phyloP scores from a whole-genome alignment of 2,113 vertebrate species.

The Pipra filicauda region DNA sequence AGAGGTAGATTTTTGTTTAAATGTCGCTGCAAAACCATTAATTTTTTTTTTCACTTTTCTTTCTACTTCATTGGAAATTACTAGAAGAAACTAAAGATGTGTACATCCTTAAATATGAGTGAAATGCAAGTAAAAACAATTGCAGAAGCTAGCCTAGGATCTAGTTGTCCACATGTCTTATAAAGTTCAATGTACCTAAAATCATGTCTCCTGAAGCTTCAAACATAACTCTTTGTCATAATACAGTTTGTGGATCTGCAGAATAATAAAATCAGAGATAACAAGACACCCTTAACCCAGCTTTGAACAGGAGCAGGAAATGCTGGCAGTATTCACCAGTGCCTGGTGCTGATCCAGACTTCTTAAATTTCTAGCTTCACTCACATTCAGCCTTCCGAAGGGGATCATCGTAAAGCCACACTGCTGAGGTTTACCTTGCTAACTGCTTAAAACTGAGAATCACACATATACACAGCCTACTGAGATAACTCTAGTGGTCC shows the following conservation, averaged over 20 bases:
- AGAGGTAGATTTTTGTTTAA: neutral
- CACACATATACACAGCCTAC: neutral
- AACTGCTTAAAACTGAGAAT: constrained; percentile 41
- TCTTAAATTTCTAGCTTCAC: constrained; percentile 41
- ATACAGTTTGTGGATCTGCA: neutral
- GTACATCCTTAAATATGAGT: neutral
- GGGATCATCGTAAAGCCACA: constrained; percentile 65
- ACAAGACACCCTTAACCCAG: constrained; percentile 42
- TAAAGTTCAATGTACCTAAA: neutral
- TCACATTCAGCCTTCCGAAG: constrained; percentile 50
- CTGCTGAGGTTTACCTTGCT: constrained; percentile 53
- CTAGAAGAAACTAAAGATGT: neutral
- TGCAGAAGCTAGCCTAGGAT: neutral
- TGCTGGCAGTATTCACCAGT: neutral
- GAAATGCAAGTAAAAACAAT: neutral
- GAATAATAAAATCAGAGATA: constrained; percentile 38
- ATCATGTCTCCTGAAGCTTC: neutral
- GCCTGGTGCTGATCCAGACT: constrained; percentile 53
- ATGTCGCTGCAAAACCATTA: neutral
- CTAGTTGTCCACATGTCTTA: neutral
- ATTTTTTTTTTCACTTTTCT: accelerated
- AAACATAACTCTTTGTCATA: neutral
- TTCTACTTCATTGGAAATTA: neutral
- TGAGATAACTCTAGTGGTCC: neutral
- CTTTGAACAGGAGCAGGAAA: constrained; percentile 24